Conservation (phyloP, 2,797 vertebrate species). For the Bucorvus abyssinicus region DNA sequence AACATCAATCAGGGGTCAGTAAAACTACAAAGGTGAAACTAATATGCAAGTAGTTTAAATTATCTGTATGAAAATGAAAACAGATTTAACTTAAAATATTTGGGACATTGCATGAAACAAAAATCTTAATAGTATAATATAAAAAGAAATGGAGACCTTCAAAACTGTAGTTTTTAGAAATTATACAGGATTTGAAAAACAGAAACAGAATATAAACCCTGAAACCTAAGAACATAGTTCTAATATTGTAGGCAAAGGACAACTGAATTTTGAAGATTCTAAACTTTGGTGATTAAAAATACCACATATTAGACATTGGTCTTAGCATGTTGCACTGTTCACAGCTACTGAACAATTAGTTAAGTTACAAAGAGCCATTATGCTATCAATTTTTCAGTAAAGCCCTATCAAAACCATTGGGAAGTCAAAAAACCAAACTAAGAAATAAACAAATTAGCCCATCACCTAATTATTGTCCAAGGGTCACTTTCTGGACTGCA, state of each 20-base stretch:
- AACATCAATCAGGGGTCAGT: not conserved
- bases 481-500: not conserved
- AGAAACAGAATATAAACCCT: not conserved
- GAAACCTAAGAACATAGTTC: not conserved
- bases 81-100: not conserved
- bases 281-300: not conserved
- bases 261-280: not conserved
- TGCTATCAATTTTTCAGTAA: not conserved
- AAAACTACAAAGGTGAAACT: not conserved
- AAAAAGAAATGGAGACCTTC: not conserved
- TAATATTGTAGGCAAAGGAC: not conserved
- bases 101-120: not conserved
- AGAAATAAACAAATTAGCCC: not conserved
- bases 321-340: not conserved
- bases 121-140: not conserved
- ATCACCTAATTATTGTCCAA: not conserved
- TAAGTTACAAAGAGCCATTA: not conserved
- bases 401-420: not conserved
- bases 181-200: not conserved
- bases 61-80: not conserved
- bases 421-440: not conserved
- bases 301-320: not conserved
- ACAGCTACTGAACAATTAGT: not conserved
- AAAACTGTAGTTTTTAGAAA: not conserved
- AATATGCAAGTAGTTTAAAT: not conserved